Evolutionary conservation across 2,888 invertebrate genomes (phyloP).

Genomic region (Xanthorhoe spadicearia): DNA sequence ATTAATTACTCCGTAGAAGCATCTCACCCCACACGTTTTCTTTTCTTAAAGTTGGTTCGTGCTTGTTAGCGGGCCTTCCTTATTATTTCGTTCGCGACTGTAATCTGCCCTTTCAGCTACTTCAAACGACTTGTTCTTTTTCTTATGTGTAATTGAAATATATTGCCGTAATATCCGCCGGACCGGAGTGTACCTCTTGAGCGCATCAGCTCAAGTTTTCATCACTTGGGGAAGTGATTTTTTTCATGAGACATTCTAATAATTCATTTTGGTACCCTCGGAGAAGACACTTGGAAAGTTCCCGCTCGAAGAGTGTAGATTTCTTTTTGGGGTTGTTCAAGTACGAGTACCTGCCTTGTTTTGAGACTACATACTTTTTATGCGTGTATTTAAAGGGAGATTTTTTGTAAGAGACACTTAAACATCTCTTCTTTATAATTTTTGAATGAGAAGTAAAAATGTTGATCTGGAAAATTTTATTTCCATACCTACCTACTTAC

Average conservation of each 20-base stretch:
- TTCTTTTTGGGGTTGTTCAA: conserved; percentile 49
- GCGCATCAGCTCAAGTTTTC: conserved; percentile 82
- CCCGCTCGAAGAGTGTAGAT: conserved; percentile 57
- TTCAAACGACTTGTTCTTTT: conserved; percentile 84
- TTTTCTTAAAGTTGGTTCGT: conserved; percentile 72
- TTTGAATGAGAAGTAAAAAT: not conserved
- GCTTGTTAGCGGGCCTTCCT: conserved; percentile 79
- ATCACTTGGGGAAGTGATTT: conserved; percentile 81
- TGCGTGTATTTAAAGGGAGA: conserved; percentile 11
- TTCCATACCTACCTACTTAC: not conserved
- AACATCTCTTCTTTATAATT: conserved; percentile 4
- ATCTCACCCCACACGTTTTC: conserved; percentile 69
- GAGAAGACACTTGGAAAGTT: conserved; percentile 69
- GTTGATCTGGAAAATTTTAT: not conserved
- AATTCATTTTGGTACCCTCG: conserved; percentile 78
- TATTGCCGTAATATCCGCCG: conserved; percentile 84
- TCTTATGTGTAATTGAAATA: conserved; percentile 85
- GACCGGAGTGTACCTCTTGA: conserved; percentile 78
- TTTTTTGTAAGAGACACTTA: conserved; percentile 11
- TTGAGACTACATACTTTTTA: conserved; percentile 12
- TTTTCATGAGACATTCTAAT: conserved; percentile 79
- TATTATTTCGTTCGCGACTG: conserved; percentile 80
- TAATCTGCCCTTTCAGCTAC: conserved; percentile 83
- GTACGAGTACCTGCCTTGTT: conserved; percentile 26
- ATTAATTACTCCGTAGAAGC: conserved; percentile 66